These are phyloP conservation scores for Philopedon plagiatum DNA, from an alignment of 2,888 invertebrate species.

Conservation along the genomic window DNA sequence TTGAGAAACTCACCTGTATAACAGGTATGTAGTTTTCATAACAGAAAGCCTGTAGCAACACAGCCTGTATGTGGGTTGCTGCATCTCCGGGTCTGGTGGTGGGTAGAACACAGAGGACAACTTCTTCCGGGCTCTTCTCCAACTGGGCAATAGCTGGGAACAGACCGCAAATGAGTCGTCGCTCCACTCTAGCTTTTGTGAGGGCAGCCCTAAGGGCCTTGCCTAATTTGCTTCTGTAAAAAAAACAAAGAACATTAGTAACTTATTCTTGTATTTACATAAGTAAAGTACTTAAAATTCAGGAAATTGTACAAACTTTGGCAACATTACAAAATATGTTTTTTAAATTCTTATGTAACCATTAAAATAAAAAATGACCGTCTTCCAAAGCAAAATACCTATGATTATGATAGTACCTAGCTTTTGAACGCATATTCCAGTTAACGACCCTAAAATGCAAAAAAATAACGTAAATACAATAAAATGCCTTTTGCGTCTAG, in stretches of 20 bases:
- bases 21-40: slow-evolving; percentile 84
- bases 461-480: neutral
- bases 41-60: slow-evolving; percentile 83
- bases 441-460: no score
- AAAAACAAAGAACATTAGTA: slow-evolving; percentile 58
- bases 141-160: slow-evolving; percentile 75
- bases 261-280: slow-evolving; percentile 17
- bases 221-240: slow-evolving; percentile 70
- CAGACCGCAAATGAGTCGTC: slow-evolving; percentile 76
- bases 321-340: neutral
- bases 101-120: slow-evolving; percentile 79
- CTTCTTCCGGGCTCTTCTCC: slow-evolving; percentile 74
- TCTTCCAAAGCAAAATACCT: no score
- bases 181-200: slow-evolving; percentile 71
- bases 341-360: neutral
- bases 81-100: slow-evolving; percentile 80
- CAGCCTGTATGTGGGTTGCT: slow-evolving; percentile 84
- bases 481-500: neutral
- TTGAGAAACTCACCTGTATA: slow-evolving; percentile 72
- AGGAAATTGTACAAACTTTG: neutral
- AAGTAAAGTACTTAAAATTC: neutral
- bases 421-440: no score
- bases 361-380: no score
- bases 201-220: slow-evolving; percentile 72
- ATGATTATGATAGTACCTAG: no score